Percentiles rank a stretch among this genome's conserved stretches.
These are phyloP conservation scores for Leptinotarsa texana DNA, from an alignment of 1,140 invertebrate species.

Conservation along the genomic window DNA sequence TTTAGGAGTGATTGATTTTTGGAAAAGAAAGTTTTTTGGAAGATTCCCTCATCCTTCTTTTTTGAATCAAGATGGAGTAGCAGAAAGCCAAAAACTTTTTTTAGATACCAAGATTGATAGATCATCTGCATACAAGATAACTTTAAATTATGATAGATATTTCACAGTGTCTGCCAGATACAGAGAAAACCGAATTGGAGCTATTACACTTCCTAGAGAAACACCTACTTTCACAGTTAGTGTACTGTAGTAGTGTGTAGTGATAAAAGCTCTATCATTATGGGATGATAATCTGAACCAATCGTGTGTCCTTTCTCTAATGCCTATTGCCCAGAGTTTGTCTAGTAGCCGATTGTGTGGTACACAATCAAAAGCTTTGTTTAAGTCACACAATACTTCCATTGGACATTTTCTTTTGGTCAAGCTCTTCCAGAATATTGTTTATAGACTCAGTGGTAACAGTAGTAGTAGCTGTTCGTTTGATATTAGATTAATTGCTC, in stretches of 20 bases:
- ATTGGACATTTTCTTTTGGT: too few species aligned
- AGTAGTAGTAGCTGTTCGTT: background rate
- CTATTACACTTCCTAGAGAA: background rate
- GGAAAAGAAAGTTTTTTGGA: too few species aligned
- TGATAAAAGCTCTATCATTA: background rate
- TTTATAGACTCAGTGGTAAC: too few species aligned
- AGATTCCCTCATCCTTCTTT: too few species aligned
- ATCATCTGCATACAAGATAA: conserved; percentile 7
- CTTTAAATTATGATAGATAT: background rate
- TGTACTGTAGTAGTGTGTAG: background rate
- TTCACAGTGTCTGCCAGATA: background rate
- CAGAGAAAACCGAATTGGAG: background rate
- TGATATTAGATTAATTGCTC: too few species aligned
- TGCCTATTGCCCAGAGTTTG: background rate
- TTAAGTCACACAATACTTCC: background rate
- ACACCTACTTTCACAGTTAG: background rate
- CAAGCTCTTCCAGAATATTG: too few species aligned
- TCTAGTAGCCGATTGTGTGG: background rate
- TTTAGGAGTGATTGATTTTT: too few species aligned
- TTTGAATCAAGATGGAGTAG: too few species aligned
- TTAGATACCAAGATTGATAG: background rate
- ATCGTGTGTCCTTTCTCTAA: background rate
- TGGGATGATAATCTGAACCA: background rate
- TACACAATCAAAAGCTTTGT: background rate
- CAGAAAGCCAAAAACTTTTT: background rate